Percentiles rank a stretch among this genome's conserved stretches.
These are phyloP conservation scores for Trematomus loennbergii DNA, from an alignment of 2,113 vertebrate genomes.

Conservation along the genomic window DNA sequence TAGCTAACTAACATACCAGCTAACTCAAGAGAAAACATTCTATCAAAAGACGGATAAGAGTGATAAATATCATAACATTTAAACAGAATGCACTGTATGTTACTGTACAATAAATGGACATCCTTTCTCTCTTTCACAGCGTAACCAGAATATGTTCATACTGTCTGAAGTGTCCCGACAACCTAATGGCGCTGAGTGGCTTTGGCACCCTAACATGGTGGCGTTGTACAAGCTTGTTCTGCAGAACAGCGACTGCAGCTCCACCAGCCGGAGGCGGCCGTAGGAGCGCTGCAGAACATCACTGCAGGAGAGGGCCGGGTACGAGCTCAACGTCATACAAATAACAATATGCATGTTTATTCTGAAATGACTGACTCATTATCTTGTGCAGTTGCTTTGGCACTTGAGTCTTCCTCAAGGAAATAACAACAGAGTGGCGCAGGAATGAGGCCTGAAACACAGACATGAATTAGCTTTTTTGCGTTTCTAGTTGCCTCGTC, in stretches of 20 bases:
- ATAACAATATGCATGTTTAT: neutral
- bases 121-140: conserved; percentile 56
- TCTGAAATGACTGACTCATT: neutral
- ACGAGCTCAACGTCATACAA: conserved; percentile 10
- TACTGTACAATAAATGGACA: neutral
- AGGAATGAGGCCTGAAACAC: too few relatives aligned
- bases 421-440: neutral
- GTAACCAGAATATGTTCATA: conserved; percentile 85
- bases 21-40: neutral
- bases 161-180: conserved; percentile 91
- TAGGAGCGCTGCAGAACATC: conserved; percentile 95
- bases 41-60: neutral
- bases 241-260: conserved; percentile 87
- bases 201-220: conserved; percentile 95
- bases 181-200: conserved; percentile 94
- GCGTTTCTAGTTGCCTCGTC: too few relatives aligned
- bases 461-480: too few relatives aligned
- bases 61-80: neutral
- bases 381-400: neutral
- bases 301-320: conserved; percentile 93
- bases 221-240: conserved; percentile 90
- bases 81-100: neutral
- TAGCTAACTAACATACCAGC: neutral
- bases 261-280: conserved; percentile 89
- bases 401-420: neutral